Percentiles rank a stretch among this genome's conserved stretches.
These are phyloP conservation scores for Emberiza fucata DNA, from an alignment of 2,113 vertebrate genomes.

Conservation along the genomic window DNA sequence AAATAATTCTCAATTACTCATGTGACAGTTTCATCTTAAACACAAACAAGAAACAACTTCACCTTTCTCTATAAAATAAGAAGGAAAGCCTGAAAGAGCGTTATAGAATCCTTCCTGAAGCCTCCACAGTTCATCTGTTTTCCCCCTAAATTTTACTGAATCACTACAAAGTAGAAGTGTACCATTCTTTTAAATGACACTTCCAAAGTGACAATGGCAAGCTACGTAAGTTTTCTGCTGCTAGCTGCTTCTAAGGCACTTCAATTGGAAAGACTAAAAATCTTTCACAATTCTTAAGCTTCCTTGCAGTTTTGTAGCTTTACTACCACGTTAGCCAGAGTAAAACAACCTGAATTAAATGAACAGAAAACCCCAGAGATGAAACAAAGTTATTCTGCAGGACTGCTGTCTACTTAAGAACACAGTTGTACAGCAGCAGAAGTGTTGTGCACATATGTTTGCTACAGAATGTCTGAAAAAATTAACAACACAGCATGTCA, in stretches of 20 bases:
- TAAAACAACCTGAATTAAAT: not conserved
- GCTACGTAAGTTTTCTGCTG: not conserved
- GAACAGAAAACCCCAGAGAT: not conserved
- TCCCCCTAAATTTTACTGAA: not conserved
- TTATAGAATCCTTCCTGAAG: not conserved
- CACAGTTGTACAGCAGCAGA: not conserved
- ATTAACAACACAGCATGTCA: not conserved
- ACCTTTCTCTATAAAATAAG: not conserved
- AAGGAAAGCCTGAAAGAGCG: not conserved
- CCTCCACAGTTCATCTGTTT: not conserved
- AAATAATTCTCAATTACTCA: not conserved
- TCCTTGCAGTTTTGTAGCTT: not conserved
- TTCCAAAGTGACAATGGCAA: not conserved
- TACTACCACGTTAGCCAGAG: not conserved
- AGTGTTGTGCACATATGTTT: not conserved
- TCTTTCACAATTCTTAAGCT: not conserved
- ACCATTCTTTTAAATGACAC: not conserved
- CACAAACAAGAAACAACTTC: not conserved
- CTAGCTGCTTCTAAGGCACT: not conserved
- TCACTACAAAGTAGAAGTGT: not conserved
- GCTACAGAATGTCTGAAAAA: not conserved
- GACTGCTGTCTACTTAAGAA: not conserved
- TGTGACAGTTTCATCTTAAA: not conserved
- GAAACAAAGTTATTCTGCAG: not conserved
- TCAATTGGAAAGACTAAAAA: not conserved